Evolutionary conservation across 2,888 invertebrate genomes (phyloP), one percentile per base, ranked within the genome.

Genomic region (Anaspis maculata): DNA sequence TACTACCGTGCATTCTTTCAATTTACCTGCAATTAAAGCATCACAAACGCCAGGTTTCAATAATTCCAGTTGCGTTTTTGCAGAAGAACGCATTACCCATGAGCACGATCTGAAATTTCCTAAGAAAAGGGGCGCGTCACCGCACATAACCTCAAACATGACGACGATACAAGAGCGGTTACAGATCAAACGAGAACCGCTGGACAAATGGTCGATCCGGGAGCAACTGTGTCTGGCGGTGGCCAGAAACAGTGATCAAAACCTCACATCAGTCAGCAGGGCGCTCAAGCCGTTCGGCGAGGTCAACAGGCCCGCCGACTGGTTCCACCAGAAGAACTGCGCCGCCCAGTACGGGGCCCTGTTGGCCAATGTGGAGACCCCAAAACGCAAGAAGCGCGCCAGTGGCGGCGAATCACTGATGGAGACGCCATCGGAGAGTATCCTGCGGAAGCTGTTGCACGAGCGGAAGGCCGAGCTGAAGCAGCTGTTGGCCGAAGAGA

Each of bases 301-400:
- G 48, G 70, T 81, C 25, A 79, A 79, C 48, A 69, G 87, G 36
- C 86, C 83, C 0, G 66, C 72, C 0, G 92, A 86, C 56, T 92
- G 87, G 90, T 92, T 90, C 58, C 89, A 89, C 0, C 89, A 88
- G 57, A 86, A 84, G 63, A 82, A 82, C 46, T 94, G 94, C 67
- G 91, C 91, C 0, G 77, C 86, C 0, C 94, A 94, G 55, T 95
- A 92, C 64, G 82, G 83, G 9, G 77, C 77, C 12, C 61, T 91
- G 4, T 62, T 91, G 11, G 88, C 87, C 54, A 80, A 83, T 61
- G 80, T 83, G 7, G 90, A 86, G 59, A 83, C 79, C 4, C 88
- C 89, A 0, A 91, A 85, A 67, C 72, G 88, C 1, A 90, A 88
- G 54, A 92, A 86, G 59, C 72, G 80, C 12, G 77, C 72, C 49